Evolutionary conservation across 2,113 vertebrate genomes (phyloP).

Genomic region (Macaca nemestrina): DNA sequence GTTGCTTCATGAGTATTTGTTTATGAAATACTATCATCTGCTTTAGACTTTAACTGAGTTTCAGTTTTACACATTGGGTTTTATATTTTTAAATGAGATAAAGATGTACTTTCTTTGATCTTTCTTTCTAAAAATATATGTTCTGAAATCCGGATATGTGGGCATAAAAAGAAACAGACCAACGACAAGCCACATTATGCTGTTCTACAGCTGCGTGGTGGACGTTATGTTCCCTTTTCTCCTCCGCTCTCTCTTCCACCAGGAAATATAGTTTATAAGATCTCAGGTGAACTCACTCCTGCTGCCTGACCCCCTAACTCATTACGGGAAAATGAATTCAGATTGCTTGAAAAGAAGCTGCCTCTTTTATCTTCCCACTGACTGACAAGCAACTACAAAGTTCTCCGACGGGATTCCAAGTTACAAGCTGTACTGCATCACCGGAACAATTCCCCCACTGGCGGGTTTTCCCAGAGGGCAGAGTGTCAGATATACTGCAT

Average conservation of each 20-base stretch:
- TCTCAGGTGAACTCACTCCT: not conserved
- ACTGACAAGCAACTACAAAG: constrained; percentile 58
- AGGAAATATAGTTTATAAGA: not conserved
- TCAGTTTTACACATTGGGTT: not conserved
- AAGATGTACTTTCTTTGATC: not conserved
- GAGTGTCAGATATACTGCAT: constrained; percentile 43
- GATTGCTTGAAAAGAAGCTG: constrained; percentile 57
- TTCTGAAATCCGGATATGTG: not conserved
- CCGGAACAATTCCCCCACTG: not conserved
- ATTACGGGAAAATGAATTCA: constrained; percentile 60
- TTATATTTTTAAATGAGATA: not conserved
- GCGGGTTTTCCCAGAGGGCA: constrained; percentile 35
- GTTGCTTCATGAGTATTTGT: not conserved
- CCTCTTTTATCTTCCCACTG: constrained; percentile 59
- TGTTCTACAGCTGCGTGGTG: not conserved
- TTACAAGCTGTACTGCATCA: constrained; percentile 50
- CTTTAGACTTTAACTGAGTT: not conserved
- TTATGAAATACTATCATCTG: not conserved
- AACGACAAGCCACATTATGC: rapidly evolving
- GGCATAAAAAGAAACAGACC: not conserved
- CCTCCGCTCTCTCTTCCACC: rapidly evolving
- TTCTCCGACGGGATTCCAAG: constrained; percentile 61
- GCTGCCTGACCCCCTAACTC: constrained; percentile 48
- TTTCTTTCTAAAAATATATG: not conserved
- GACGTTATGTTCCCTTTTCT: not conserved